phyloP scores from a whole-genome alignment of 2,797 vertebrate species.

The Acropternis orthonyx region DNA sequence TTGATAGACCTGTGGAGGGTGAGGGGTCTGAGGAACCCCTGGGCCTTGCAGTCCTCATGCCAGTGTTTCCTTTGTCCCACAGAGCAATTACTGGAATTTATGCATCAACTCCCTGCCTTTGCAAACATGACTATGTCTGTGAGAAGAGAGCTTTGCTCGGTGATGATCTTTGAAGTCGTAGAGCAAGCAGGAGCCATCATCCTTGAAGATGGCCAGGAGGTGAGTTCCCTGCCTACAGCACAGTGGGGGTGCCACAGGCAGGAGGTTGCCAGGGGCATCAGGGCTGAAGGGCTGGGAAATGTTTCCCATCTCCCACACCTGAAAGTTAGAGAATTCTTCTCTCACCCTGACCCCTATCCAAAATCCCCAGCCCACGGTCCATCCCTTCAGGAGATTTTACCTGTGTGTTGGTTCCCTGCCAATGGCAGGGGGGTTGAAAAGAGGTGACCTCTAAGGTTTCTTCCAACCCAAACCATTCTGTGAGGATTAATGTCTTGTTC shows the following conservation, averaged over 20 bases:
- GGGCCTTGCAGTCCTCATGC: neutral
- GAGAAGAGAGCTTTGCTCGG: slow-evolving; percentile 84
- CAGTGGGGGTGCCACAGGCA: neutral
- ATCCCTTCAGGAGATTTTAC: neutral
- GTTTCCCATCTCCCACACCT: neutral
- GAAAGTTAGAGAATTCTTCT: neutral
- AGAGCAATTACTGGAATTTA: slow-evolving; percentile 88
- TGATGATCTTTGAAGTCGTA: slow-evolving; percentile 88
- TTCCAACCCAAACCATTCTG: neutral
- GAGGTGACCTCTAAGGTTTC: neutral
- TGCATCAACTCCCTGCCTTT: slow-evolving; percentile 89
- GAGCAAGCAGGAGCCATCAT: slow-evolving; percentile 85
- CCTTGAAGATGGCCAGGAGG: slow-evolving; percentile 81
- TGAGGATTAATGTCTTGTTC: neutral
- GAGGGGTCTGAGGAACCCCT: neutral
- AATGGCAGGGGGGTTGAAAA: neutral
- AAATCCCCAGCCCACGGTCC: neutral
- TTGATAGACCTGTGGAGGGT: neutral
- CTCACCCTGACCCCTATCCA: accelerated
- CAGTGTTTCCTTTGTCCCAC: slow-evolving; percentile 37
- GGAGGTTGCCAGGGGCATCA: neutral
- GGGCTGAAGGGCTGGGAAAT: neutral
- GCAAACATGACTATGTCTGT: slow-evolving; percentile 91
- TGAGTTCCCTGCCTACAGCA: slow-evolving; percentile 34
- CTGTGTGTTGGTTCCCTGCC: neutral